Conservation (phyloP, 2,888 invertebrate species). For the Callinectes sapidus region DNA sequence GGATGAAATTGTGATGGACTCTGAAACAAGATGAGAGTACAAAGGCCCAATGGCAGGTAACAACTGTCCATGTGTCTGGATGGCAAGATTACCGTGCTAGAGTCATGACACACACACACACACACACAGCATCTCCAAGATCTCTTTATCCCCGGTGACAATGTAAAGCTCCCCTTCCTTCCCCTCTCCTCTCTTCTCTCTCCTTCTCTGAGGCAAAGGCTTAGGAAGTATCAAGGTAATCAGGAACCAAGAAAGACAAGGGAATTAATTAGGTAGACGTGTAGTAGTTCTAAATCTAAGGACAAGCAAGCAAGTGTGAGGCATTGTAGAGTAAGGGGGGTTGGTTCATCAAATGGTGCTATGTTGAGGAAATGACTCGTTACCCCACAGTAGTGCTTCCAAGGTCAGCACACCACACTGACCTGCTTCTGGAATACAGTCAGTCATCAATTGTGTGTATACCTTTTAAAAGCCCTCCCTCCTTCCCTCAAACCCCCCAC, state of each 20-base stretch:
- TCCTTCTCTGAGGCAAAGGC: neutral
- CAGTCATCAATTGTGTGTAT: slow-evolving; percentile 33
- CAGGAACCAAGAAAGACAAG: neutral
- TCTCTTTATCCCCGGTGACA: too few relatives aligned
- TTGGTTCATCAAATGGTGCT: slow-evolving; percentile 4
- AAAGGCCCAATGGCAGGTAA: too few relatives aligned
- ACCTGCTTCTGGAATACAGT: slow-evolving; percentile 9
- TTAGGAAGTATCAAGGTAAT: neutral
- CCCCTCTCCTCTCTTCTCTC: slow-evolving; percentile 15
- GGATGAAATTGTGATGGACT: too few relatives aligned
- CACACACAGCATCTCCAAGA: neutral
- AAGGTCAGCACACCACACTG: slow-evolving; percentile 16
- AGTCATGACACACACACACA: neutral
- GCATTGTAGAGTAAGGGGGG: slow-evolving; percentile 23
- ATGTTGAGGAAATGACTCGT: slow-evolving; percentile 25
- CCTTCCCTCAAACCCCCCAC: neutral
- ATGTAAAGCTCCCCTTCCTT: neutral
- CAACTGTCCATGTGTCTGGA: neutral
- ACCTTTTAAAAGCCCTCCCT: neutral
- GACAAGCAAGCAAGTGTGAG: neutral
- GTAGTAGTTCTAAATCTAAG: neutral
- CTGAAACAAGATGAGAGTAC: too few relatives aligned
- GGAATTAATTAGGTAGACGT: neutral
- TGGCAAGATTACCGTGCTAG: neutral
- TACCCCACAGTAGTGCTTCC: slow-evolving; percentile 7